phyloP scores from a whole-genome alignment of 2,888 invertebrate genomes.

The Leucania comma region DNA sequence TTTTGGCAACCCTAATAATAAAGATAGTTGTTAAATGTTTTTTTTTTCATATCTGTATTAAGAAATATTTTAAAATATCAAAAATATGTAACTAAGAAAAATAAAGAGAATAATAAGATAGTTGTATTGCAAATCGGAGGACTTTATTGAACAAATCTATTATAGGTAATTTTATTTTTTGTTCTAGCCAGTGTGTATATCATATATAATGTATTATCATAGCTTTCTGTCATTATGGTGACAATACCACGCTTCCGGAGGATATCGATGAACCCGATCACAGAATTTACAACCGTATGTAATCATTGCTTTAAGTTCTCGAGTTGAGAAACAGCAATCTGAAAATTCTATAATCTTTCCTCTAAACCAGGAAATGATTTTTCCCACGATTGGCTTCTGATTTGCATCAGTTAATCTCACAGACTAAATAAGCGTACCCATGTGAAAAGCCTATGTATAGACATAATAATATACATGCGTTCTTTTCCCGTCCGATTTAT shows the following conservation, averaged over 20 bases:
- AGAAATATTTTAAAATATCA: too few species aligned
- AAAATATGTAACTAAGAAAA: too few species aligned
- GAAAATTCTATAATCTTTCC: background rate
- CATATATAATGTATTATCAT: background rate
- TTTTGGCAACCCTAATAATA: too few species aligned
- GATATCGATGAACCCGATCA: constrained; percentile 16
- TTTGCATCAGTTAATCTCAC: constrained; percentile 36
- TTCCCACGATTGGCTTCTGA: constrained; percentile 28
- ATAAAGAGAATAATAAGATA: too few species aligned
- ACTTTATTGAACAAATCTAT: too few species aligned
- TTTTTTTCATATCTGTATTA: too few species aligned
- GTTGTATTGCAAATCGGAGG: too few species aligned
- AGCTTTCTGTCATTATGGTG: background rate
- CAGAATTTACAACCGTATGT: background rate
- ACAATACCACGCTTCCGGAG: constrained; percentile 7
- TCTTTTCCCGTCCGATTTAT: constrained; percentile 9
- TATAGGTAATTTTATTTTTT: background rate
- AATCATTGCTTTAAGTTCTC: background rate
- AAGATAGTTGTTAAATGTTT: too few species aligned
- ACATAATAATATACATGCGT: constrained; percentile 1
- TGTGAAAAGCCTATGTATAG: constrained; percentile 6
- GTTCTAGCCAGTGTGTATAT: background rate
- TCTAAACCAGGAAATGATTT: constrained; percentile 15
- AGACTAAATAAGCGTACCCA: constrained; percentile 21
- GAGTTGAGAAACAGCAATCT: background rate